Evolutionary conservation across 1,140 invertebrate genomes (phyloP), one percentile per base, ranked within the genome.

Genomic region (Drosophila pachea): DNA sequence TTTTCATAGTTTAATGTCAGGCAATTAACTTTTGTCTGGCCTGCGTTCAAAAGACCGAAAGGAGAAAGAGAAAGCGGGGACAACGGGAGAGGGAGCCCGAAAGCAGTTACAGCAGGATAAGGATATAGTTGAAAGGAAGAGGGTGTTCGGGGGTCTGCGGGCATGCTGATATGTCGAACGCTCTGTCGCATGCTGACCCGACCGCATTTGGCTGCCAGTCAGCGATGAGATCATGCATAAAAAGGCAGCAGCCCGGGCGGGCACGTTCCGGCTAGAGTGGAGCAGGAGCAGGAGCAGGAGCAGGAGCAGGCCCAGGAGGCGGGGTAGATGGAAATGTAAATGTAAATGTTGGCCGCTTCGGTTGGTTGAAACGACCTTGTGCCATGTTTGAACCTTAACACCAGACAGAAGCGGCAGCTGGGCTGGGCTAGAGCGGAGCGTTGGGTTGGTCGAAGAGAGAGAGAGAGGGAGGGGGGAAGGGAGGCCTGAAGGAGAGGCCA

Each of bases 191-290:
- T 33, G 40, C 55, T 50, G 62, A 16, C 50, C 36, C 56, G 66
- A 42, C 47, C 29, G 62, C 77, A 73, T 60, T 59, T 70, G 64
- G 76, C 70, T 78, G 79, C 77, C 81, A 86, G 70, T 84, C 81
- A 84, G 76, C 73, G 82, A 84, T 84, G 81, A 84, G 81, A 84
- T 84, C 81, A 84, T 84, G 81, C 81, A 84, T 84, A 84, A 86
- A 84, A 86, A 82, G 59, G 53, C 65, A 79, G 7, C 40, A 43
- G 38, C 11, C 40, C 12, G 68, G 68, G 60, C 78, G 47, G 64
- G 75, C 76, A 77, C 74, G 55, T 66, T 70, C 73, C 68, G 58
- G 47, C 49, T 47, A 11, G 54, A 67, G 42, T 42, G 49, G 47
- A 76, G 58, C 38, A 56, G 63, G 63, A 68, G 76, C 71, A 22